These are phyloP conservation scores for Lontra canadensis DNA, from an alignment of 2,113 vertebrate species.

Conservation along the genomic window DNA sequence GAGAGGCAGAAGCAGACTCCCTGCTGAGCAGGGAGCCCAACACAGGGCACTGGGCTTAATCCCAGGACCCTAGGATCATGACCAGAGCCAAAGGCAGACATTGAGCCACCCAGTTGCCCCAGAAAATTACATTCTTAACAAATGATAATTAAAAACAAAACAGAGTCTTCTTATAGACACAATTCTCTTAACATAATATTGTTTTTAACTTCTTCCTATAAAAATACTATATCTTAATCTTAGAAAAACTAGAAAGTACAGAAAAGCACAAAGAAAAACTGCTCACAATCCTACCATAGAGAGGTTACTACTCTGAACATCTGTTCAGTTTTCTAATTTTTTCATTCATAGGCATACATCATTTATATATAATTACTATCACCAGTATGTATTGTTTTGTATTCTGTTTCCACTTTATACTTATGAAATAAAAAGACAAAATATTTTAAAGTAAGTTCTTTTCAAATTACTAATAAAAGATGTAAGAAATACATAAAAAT, in stretches of 20 bases:
- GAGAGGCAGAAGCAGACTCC: no score
- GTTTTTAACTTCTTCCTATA: neutral
- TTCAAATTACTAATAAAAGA: neutral
- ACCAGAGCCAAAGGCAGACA: no score
- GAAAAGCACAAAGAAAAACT: neutral
- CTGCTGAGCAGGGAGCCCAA: no score
- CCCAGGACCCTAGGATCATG: no score
- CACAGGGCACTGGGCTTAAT: no score
- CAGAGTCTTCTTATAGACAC: neutral
- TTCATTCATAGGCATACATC: neutral
- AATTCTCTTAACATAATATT: neutral
- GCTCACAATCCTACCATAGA: neutral
- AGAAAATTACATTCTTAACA: neutral
- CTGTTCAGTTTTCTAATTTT: slow-evolving; percentile 7
- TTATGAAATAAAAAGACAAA: slow-evolving; percentile 36
- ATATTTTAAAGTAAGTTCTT: slow-evolving; percentile 13
- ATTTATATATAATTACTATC: neutral
- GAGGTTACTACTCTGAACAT: neutral
- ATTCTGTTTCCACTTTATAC: neutral
- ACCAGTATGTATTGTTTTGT: neutral
- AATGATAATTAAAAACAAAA: neutral
- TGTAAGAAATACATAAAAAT: slow-evolving; percentile 20
- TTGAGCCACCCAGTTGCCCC: no score
- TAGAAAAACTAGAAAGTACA: neutral
- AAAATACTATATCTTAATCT: neutral